Evolutionary conservation across 2,113 vertebrate species (phyloP).

Genomic region (Lophochroa leadbeateri): DNA sequence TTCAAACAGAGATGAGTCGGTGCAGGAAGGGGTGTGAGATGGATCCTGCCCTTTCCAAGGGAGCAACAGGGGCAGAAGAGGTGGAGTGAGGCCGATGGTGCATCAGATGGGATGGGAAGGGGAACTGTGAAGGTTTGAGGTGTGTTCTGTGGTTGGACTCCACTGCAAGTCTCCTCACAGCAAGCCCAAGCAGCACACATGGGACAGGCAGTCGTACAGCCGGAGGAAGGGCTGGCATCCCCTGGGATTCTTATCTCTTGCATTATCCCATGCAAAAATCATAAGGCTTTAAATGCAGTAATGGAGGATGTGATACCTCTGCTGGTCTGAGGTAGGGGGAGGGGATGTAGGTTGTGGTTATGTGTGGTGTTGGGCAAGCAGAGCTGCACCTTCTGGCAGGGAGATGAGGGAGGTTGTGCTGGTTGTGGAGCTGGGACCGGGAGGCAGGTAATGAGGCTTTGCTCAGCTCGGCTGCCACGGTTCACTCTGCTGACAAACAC

Average conservation of each 20-base stretch:
- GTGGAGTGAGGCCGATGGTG: fast-evolving
- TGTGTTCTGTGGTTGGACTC: not conserved
- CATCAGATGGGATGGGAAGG: not conserved
- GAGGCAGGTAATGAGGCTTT: not conserved
- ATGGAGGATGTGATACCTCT: fast-evolving
- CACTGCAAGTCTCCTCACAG: not conserved
- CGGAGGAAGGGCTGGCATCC: not conserved
- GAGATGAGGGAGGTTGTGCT: no score
- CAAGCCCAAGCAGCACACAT: fast-evolving
- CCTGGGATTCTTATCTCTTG: not conserved
- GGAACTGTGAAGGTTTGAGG: not conserved
- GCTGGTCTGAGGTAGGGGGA: not conserved
- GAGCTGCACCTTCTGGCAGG: not conserved
- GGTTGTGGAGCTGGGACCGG: not conserved
- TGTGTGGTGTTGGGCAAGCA: not conserved
- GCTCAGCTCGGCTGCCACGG: not conserved
- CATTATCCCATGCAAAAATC: not conserved
- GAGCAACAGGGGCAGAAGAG: not conserved
- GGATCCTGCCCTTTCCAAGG: not conserved
- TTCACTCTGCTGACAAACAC: not conserved
- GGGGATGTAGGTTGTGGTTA: not conserved
- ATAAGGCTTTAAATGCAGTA: not conserved
- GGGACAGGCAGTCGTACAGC: not conserved
- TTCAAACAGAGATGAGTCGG: not conserved
- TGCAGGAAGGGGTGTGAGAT: not conserved